Percentiles rank a stretch among this genome's conserved stretches.
These are phyloP conservation scores for Epinephelus moara DNA, from an alignment of 2,113 vertebrate genomes.

Conservation along the genomic window DNA sequence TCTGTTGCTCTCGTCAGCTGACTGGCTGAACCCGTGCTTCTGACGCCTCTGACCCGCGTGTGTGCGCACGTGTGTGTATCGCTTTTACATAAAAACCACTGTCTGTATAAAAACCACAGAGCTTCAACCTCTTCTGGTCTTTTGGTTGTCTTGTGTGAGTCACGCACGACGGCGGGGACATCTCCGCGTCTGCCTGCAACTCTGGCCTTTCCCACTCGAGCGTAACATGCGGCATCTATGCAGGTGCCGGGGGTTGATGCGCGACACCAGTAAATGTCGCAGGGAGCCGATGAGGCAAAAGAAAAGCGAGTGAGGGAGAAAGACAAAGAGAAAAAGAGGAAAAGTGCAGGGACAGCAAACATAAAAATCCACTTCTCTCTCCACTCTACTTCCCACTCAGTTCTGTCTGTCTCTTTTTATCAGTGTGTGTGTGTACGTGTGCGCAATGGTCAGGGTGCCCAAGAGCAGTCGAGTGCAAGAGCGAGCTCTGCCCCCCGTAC, in stretches of 20 bases:
- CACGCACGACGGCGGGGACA: neutral
- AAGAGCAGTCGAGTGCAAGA: conserved; percentile 4
- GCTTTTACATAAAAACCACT: conserved; percentile 58
- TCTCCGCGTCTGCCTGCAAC: conserved; percentile 5
- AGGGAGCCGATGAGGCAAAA: neutral
- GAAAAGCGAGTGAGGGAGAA: conserved; percentile 7
- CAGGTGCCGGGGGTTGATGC: conserved; percentile 47
- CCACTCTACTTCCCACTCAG: conserved; percentile 49
- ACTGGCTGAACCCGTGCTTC: conserved; percentile 65
- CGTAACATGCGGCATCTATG: conserved; percentile 9
- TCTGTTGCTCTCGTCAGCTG: conserved; percentile 77
- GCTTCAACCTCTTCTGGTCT: neutral
- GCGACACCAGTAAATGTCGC: conserved; percentile 49
- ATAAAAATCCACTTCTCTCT: conserved; percentile 64
- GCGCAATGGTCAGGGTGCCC: conserved; percentile 9
- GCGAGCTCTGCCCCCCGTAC: conserved; percentile 8
- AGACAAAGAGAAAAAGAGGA: conserved; percentile 9
- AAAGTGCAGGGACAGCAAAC: conserved; percentile 59
- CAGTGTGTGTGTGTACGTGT: conserved; percentile 7
- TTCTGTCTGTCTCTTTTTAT: conserved; percentile 33
- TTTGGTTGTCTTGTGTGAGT: conserved; percentile 38
- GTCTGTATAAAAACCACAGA: conserved; percentile 20
- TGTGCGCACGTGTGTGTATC: conserved; percentile 21
- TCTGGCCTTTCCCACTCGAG: conserved; percentile 45
- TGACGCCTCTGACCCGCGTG: conserved; percentile 60